These are phyloP conservation scores for Psittacula cyanocephala DNA, from an alignment of 2,113 vertebrate species.

Conservation along the genomic window DNA sequence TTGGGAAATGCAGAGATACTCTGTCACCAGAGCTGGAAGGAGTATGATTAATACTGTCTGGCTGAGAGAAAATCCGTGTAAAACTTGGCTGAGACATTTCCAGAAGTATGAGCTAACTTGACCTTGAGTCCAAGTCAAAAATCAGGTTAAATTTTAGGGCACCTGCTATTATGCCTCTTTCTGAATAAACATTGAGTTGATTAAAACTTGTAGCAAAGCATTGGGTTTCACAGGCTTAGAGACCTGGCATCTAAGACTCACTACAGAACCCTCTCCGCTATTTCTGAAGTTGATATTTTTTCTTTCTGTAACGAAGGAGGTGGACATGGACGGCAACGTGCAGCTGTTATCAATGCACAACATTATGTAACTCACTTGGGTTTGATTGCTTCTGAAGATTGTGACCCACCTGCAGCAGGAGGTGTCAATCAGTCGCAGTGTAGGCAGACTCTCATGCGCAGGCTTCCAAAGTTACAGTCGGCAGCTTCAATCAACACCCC, in stretches of 20 bases:
- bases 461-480: background rate
- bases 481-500: background rate
- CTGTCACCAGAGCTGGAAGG: background rate
- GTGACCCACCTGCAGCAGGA: background rate
- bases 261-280: background rate
- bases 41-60: background rate
- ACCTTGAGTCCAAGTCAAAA: background rate
- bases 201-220: background rate
- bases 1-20: background rate
- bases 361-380: background rate
- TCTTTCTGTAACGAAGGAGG: background rate
- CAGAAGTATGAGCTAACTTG: background rate
- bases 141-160: background rate
- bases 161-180: background rate
- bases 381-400: background rate
- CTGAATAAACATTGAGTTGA: background rate
- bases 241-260: rapidly evolving
- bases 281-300: background rate
- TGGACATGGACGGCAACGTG: rapidly evolving
- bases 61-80: background rate
- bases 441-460: background rate
- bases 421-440: background rate
- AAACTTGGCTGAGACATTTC: background rate
- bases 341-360: background rate
- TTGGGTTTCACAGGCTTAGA: background rate